Percentiles rank a stretch among this genome's conserved stretches.
phyloP scores from a whole-genome alignment of 2,797 vertebrate genomes.

The Acanthurus tractus region DNA sequence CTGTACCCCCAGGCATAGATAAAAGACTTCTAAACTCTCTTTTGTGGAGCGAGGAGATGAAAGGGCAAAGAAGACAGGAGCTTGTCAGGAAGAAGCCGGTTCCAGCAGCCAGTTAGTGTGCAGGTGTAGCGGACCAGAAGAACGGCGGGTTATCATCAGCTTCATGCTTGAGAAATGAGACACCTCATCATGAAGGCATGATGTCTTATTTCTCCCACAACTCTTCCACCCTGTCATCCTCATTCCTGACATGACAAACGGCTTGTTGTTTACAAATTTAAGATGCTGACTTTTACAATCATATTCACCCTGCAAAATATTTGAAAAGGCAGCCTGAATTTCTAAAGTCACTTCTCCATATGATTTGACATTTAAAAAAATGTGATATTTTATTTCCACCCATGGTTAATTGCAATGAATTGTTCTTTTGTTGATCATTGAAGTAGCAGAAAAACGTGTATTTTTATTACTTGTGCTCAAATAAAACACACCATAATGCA shows the following conservation, averaged over 20 bases:
- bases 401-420: neutral
- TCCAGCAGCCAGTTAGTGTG: slow-evolving; percentile 76
- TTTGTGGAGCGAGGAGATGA: slow-evolving; percentile 85
- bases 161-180: slow-evolving; percentile 76
- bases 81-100: slow-evolving; percentile 76
- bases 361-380: neutral
- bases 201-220: slow-evolving; percentile 70
- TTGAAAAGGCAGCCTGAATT: neutral
- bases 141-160: slow-evolving; percentile 79
- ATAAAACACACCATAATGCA: neutral
- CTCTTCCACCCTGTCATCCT: slow-evolving; percentile 54
- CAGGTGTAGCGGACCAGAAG: slow-evolving; percentile 81
- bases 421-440: neutral
- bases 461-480: neutral
- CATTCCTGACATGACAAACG: slow-evolving; percentile 59
- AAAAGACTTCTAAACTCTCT: slow-evolving; percentile 83
- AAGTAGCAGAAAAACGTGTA: neutral
- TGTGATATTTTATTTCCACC: neutral
- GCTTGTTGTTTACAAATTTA: slow-evolving; percentile 63
- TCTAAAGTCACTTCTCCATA: neutral
- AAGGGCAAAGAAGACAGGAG: slow-evolving; percentile 80
- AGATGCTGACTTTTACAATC: slow-evolving; percentile 15
- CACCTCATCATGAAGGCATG: slow-evolving; percentile 69
- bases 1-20: slow-evolving; percentile 81
- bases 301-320: slow-evolving; percentile 26